Base-by-base conservation (phyloP, 2,888 invertebrate species). In the Luffia ferchaultella region DNA sequence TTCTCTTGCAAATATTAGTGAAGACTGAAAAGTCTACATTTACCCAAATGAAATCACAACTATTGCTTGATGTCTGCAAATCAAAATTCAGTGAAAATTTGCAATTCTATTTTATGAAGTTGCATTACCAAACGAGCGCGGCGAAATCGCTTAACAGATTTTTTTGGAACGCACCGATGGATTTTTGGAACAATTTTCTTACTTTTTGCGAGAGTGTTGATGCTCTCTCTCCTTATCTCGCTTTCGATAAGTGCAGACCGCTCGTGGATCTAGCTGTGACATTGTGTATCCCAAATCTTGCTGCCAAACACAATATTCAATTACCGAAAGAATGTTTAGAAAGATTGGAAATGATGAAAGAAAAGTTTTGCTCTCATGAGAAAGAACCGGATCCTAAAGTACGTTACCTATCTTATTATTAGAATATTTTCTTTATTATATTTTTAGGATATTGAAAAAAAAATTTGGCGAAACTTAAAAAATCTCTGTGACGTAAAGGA, bases 171-270 rank as follows among this genome's bases (percentile, higher is more conserved):
- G 59, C 73, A 48, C 67, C 63, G 56, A 58, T 57, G n/a, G 59
- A 60, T 17, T 80, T 80, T 64, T 80, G 80, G 80, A 52, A 55
- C 16, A 68, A 76, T 55, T 69, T 74, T 16, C 56, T 76, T 41
- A 55, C 46, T 16, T 71, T 78, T 57, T 69, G 65, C 51, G 71
- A 76, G 50, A 66, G 65, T 46, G 60, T 86, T 18, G 61, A 77
- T 1, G 64, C 66, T 18, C 60, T 68, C n/a, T 68, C 69, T 1
- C 78, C 79, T 7, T 63, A 72, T 9, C 64, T 66, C 3, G 75
- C 79, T 16, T 52, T 68, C 41, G 65, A 60, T 16, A 75, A 62
- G 55, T 76, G 73, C 53, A 66, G 75, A 50, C 63, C 71, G 15
- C 57, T 80, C 46, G 64, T 78, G 46, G 76, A 75, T 19, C 64